Base-by-base conservation (phyloP, 2,888 invertebrate species). In the Microchrysa polita region DNA sequence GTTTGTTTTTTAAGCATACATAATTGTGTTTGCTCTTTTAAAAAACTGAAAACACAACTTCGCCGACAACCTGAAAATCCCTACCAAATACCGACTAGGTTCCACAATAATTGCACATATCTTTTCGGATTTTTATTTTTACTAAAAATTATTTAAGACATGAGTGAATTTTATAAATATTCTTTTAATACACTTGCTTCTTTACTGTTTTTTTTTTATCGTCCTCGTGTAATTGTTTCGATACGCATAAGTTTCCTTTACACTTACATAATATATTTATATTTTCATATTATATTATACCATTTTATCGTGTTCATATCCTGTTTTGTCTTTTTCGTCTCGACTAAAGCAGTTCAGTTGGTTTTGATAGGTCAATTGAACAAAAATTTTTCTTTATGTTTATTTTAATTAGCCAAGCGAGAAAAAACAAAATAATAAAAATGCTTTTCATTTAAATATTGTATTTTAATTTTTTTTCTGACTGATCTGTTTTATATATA, bases 101-200 rank as follows among this genome's bases (percentile, higher is more conserved):
- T 34, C 27, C 27, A 34, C 27, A 34, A 34, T 34, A 2, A 34
- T 34, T 34, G 27, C 27, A 34, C 61, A 61, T 61, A 61, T 69
- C 40, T 57, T 69, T 55, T 69, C 52, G 55, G 42, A 69, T 57
- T 69, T 67, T 69, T 69, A 69, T 69, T 69, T 67, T 69, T 69
- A 67, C 69, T 69, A 69, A 57, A 69, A 69, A 69, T 69, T 69
- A 69, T 69, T 69, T 67, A 67, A 67, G 67, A 67, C 67, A 69
- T 69, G 69, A 69, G 69, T 69, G 69, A 69, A 57, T 69, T 69
- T 34, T 69, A 69, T 69, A 69, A 69, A 69, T 69, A 69, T 69
- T 67, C 14, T 69, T 69, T 57, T 57, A 69, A 69, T 69, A 69
- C 69, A 69, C 40, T 57, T 69, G 55, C n/a, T n/a, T n/a, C n/a